Conservation (phyloP, 2,888 invertebrate genomes). For the Callimorpha dominula region DNA sequence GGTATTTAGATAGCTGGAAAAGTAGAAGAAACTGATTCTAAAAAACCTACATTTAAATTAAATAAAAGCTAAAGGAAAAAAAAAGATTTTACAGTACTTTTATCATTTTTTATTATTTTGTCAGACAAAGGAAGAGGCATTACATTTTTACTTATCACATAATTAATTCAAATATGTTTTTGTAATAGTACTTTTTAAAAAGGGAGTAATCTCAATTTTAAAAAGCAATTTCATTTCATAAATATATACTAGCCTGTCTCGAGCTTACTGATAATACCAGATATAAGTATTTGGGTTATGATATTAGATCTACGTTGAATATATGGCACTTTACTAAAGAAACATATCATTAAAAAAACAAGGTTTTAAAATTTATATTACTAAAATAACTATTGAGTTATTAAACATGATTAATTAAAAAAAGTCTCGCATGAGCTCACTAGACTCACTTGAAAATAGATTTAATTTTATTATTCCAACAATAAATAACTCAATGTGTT, state of each 20-base stretch:
- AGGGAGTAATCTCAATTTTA: neutral
- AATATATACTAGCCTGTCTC: no score
- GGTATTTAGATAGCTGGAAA: neutral
- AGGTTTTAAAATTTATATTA: neutral
- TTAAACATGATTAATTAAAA: slow-evolving; percentile 40
- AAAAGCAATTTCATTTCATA: neutral
- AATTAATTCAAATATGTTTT: neutral
- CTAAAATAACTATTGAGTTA: slow-evolving; percentile 39
- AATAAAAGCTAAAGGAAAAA: neutral
- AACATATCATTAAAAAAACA: neutral
- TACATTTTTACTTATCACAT: neutral
- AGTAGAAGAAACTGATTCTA: neutral
- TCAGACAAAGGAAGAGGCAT: neutral
- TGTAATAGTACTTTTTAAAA: neutral
- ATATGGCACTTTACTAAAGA: neutral
- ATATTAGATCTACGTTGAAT: neutral
- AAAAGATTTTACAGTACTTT: no score
- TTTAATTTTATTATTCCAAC: slow-evolving; percentile 32
- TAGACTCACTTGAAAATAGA: slow-evolving; percentile 41
- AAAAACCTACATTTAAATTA: neutral
- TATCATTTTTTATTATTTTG: no score
- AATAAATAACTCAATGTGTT: slow-evolving; percentile 47
- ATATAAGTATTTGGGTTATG: neutral
- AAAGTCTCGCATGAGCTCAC: slow-evolving; percentile 39
- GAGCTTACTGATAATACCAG: neutral